These are phyloP conservation scores for Lepeophtheirus salmonis DNA, from an alignment of 1,140 invertebrate species.

Conservation along the genomic window DNA sequence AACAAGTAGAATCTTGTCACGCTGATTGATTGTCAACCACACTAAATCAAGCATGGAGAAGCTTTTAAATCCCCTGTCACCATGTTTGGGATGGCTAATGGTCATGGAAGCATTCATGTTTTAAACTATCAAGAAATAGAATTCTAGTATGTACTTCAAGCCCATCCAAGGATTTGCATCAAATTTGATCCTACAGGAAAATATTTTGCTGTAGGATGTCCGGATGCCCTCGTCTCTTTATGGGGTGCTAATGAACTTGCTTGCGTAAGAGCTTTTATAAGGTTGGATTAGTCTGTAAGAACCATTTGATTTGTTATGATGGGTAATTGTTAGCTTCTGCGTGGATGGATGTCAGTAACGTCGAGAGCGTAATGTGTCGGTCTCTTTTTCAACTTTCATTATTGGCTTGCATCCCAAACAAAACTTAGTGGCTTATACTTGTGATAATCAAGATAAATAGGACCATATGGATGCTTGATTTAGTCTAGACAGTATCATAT, in stretches of 20 bases:
- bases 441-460: constrained; percentile 59
- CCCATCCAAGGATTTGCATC: constrained; percentile 90
- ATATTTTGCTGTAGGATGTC: constrained; percentile 89
- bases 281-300: constrained; percentile 88
- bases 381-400: constrained; percentile 81
- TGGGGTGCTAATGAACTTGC: constrained; percentile 82
- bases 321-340: constrained; percentile 79
- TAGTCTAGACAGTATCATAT: too few species aligned
- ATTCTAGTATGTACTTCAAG: constrained; percentile 64
- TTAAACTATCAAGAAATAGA: constrained; percentile 69
- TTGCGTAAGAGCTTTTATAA: constrained; percentile 69
- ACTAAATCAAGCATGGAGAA: constrained; percentile 65
- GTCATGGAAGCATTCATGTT: constrained; percentile 21
- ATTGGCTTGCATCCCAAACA: constrained; percentile 86
- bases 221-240: constrained; percentile 81
- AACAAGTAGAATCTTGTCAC: constrained; percentile 95
- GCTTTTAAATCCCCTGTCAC: constrained; percentile 94
- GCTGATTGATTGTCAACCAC: constrained; percentile 73
- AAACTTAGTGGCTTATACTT: constrained; percentile 79
- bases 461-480: constrained; percentile 77
- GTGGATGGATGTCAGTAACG: constrained; percentile 85
- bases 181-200: constrained; percentile 81
- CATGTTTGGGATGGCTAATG: constrained; percentile 76
- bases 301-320: constrained; percentile 84
- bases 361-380: constrained; percentile 66